phyloP scores from a whole-genome alignment of 1,140 invertebrate species.

The Ceratosolen solmsi region DNA sequence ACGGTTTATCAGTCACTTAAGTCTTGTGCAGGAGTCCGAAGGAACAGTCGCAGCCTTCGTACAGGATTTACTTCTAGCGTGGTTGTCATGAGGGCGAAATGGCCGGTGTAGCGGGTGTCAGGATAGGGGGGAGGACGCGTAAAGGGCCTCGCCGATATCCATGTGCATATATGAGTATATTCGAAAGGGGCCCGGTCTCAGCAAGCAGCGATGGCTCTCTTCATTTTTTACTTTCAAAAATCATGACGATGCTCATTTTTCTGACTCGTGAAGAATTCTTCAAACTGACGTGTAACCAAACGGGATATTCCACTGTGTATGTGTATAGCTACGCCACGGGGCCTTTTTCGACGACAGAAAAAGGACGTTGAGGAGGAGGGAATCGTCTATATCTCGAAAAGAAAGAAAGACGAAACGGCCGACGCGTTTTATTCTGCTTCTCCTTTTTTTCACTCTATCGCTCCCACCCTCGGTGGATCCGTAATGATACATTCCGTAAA shows the following conservation, averaged over 20 bases:
- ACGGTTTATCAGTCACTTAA: no score
- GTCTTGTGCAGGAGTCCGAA: no score
- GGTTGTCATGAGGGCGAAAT: not conserved
- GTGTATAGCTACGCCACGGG: conserved; percentile 24
- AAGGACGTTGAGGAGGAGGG: conserved; percentile 16
- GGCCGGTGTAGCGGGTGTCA: not conserved
- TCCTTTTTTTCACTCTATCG: conserved; percentile 45
- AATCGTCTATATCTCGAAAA: conserved; percentile 34
- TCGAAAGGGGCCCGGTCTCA: not conserved
- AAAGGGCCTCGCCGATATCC: conserved; percentile 6
- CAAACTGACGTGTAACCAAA: conserved; percentile 72
- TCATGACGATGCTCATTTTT: conserved; percentile 75
- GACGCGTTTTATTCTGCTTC: conserved; percentile 7
- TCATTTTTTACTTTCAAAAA: conserved; percentile 75
- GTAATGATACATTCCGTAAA: conserved; percentile 43
- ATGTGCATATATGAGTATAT: not conserved
- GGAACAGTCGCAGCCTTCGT: no score
- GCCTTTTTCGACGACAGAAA: conserved; percentile 40
- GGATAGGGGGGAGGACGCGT: not conserved
- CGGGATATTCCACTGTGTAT: conserved; percentile 51
- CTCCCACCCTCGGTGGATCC: conserved; percentile 25
- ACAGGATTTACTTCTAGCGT: not conserved
- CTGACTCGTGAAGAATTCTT: conserved; percentile 74
- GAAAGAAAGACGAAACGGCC: conserved; percentile 40
- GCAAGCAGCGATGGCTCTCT: conserved; percentile 39